Percentiles rank a stretch among this genome's conserved stretches.
Evolutionary conservation across 2,888 invertebrate species (phyloP).

Genomic region (Lutraria lutraria): DNA sequence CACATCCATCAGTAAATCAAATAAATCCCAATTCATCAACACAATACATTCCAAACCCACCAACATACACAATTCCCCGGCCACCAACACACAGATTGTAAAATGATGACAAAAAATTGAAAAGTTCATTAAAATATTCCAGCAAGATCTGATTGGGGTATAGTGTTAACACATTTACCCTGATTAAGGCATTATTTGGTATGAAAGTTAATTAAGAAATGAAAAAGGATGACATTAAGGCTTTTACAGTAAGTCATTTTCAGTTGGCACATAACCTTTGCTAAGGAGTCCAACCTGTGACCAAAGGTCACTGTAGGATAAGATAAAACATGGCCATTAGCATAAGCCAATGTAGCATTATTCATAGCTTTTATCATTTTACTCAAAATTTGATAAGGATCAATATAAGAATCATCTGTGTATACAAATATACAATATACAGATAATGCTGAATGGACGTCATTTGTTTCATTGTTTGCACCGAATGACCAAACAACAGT

Average conservation of each 20-base stretch:
- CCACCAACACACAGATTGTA: background rate
- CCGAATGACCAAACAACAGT: too few relatives aligned
- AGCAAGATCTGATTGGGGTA: background rate
- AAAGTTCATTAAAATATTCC: background rate
- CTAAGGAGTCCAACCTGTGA: too few relatives aligned
- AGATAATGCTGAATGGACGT: too few relatives aligned
- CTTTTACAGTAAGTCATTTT: background rate
- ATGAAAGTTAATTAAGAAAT: background rate
- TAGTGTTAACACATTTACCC: background rate
- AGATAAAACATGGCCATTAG: background rate
- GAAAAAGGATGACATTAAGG: background rate
- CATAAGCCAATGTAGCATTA: background rate
- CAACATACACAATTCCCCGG: background rate
- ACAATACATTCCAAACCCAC: background rate
- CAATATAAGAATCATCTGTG: too few relatives aligned
- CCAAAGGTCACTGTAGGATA: background rate
- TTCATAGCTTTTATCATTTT: background rate
- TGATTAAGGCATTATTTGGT: constrained; percentile 16
- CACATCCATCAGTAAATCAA: background rate
- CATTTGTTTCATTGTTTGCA: background rate
- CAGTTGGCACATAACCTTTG: background rate
- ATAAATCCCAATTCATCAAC: background rate
- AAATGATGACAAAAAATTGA: background rate
- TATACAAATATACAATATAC: too few relatives aligned
- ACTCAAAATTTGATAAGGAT: too few relatives aligned